Base-by-base conservation (phyloP, 2,888 invertebrate species). In the Timandra comae region DNA sequence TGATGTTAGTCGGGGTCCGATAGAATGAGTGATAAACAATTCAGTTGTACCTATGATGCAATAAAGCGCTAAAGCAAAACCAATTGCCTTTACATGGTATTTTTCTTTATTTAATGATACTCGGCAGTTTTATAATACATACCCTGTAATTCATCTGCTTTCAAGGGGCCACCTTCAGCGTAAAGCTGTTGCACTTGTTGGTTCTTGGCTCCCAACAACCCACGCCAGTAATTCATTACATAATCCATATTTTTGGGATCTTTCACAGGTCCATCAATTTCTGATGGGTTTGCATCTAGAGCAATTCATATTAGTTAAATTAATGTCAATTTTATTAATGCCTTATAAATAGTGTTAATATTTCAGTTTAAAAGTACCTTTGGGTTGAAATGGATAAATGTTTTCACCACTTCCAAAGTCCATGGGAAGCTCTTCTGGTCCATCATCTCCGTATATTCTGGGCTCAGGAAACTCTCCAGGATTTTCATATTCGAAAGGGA, bases 401-500 rank as follows among this genome's bases (percentile, higher is more conserved):
- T 46, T 49, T 30, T 86, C 82, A 2, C 82, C 84, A 48, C 81
- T 86, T 6, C 82, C 86, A 29, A 68, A 48, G 30, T 87, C 87
- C 28, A 75, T 63, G 2, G 73, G 62, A 25, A 69, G 63, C 29
- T 80, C 84, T 23, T 80, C 84, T n/a, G 66, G 40, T n/a, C 70
- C 75, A 21, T 84, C 86, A 36, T 88, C 88, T 29, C 78, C 76
- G 51, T 89, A 89, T 46, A 89, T 86, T 33, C 89, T 76, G 8
- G 81, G 84, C 59, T 90, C 89, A 4, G 87, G 81, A 24, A 86
- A 53, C 9, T 82, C 82, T n/a, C 60, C 66, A 1, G 77, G 77
- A 41, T 77, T 76, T 53, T 81, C 84, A 45, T 85, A 85, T 55
- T 85, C 84, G 41, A 85, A 85, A 1, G 85, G 85, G 37, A 85